These are phyloP conservation scores for Molossus alvarezi DNA, from an alignment of 2,797 vertebrate genomes.

Conservation along the genomic window DNA sequence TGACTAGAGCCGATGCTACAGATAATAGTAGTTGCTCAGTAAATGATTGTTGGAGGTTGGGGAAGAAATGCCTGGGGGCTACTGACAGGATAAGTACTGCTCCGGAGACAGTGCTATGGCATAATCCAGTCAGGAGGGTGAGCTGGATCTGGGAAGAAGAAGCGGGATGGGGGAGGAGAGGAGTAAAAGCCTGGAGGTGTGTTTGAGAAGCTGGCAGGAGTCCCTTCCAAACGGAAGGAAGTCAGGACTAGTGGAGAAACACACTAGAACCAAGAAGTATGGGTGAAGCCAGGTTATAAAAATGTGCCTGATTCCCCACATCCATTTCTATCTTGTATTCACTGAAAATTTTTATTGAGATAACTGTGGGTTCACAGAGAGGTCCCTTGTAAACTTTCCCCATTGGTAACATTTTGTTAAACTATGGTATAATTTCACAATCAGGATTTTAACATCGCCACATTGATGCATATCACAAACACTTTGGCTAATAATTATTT, in stretches of 20 bases:
- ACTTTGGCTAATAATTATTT: slow-evolving; percentile 7
- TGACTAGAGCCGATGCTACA: not conserved
- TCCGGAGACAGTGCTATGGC: too few species aligned
- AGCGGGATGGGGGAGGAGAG: not conserved
- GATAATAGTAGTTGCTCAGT: not conserved
- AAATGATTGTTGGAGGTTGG: not conserved
- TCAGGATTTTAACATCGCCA: not conserved
- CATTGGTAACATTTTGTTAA: not conserved
- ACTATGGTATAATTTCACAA: not conserved
- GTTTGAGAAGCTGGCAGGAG: not conserved
- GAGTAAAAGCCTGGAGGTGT: not conserved
- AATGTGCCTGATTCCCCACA: not conserved
- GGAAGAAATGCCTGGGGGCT: not conserved
- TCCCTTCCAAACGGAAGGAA: not conserved
- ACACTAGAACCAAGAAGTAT: not conserved
- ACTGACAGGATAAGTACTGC: not conserved
- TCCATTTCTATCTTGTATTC: not conserved
- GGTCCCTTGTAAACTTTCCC: not conserved
- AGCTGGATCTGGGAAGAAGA: not conserved
- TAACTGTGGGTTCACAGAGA: not conserved
- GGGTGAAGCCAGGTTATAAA: not conserved
- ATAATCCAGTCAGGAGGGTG: not conserved
- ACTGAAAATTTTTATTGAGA: not conserved
- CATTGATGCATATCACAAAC: not conserved
- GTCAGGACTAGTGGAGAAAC: not conserved